Conservation (phyloP, 1,140 invertebrate species). For the Lerema accius region DNA sequence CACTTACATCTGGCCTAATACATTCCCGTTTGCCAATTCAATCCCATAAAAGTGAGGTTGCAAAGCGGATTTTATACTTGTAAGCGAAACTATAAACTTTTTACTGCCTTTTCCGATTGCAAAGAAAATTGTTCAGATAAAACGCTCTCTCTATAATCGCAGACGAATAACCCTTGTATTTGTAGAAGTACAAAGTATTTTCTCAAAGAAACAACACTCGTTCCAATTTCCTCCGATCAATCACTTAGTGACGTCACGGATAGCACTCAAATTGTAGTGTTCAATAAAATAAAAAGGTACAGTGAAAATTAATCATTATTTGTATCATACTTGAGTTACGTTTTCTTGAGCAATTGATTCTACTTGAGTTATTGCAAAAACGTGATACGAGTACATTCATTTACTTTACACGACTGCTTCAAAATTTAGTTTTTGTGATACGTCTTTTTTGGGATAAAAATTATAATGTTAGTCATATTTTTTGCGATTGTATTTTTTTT, state of each 20-base stretch:
- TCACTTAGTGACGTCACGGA: conserved; percentile 7
- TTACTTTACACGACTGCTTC: too few species aligned
- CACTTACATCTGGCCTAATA: neutral
- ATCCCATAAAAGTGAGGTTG: conserved; percentile 18
- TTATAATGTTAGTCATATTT: too few species aligned
- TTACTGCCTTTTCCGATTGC: conserved; percentile 5
- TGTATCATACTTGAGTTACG: too few species aligned
- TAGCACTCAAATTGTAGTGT: conserved; percentile 17
- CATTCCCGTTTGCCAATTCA: conserved; percentile 10
- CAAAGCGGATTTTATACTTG: conserved; percentile 14
- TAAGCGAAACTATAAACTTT: conserved; percentile 22
- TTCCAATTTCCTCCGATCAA: too few species aligned
- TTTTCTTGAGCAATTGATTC: too few species aligned
- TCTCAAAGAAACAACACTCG: neutral
- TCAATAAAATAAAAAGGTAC: neutral
- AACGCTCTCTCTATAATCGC: neutral
- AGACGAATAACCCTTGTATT: neutral
- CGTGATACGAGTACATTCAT: too few species aligned
- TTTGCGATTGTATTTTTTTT: too few species aligned
- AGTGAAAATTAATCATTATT: too few species aligned
- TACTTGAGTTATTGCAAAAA: too few species aligned
- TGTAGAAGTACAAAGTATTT: neutral
- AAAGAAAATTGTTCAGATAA: conserved; percentile 19
- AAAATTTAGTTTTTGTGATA: too few species aligned
- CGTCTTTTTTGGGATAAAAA: too few species aligned